Evolutionary conservation across 2,797 vertebrate genomes (phyloP).

Genomic region (Phoebastria nigripes): DNA sequence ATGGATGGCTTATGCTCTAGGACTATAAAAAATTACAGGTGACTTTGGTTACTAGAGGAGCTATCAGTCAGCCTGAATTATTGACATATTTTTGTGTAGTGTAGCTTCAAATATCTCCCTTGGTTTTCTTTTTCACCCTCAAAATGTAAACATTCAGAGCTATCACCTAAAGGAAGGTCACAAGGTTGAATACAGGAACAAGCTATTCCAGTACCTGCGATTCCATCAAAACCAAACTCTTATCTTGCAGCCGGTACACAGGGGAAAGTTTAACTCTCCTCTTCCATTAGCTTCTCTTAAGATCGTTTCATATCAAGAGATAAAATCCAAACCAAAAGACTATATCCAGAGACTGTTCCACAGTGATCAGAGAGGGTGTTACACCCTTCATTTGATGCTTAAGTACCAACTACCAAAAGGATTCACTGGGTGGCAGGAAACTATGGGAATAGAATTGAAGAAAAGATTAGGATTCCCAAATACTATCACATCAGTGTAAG

Average conservation of each 20-base stretch:
- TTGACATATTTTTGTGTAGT: conserved; percentile 47
- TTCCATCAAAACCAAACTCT: background rate
- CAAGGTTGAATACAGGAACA: background rate
- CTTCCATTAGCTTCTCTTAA: background rate
- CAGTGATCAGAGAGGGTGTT: background rate
- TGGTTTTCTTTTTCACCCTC: conserved; percentile 41
- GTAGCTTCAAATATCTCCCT: conserved; percentile 30
- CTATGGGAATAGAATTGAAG: background rate
- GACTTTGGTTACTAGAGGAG: conserved; percentile 37
- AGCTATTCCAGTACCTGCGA: background rate
- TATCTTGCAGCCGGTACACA: background rate
- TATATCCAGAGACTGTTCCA: background rate
- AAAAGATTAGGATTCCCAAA: background rate
- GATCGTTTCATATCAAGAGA: background rate
- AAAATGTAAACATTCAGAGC: conserved; percentile 43
- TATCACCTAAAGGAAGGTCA: background rate
- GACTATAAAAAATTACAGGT: conserved; percentile 57
- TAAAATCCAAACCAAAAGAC: background rate
- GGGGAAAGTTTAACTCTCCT: background rate
- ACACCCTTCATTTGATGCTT: background rate
- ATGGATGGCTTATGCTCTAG: conserved; percentile 32
- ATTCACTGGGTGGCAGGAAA: background rate
- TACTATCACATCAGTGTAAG: background rate
- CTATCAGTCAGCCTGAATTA: conserved; percentile 59
- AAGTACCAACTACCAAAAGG: background rate